Base-by-base conservation (phyloP, 2,797 vertebrate species). In the Chanos chanos region DNA sequence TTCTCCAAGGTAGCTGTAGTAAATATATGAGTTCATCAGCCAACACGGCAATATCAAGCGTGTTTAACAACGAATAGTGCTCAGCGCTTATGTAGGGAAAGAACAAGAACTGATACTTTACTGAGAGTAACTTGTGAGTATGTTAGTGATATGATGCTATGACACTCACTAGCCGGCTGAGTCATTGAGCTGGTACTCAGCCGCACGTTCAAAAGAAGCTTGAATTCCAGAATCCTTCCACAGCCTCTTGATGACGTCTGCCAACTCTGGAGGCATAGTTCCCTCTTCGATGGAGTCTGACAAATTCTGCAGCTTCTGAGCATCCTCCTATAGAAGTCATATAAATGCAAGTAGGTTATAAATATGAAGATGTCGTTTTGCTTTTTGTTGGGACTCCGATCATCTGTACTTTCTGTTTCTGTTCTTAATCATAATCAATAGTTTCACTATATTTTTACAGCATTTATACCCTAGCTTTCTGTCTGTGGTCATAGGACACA, bases 151-250 rank as follows among this genome's bases (percentile, higher is more conserved):
- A 33, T 33, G 2, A 4, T 50, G 6, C 12, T 12, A 13, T 22
- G 16, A 22, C 37, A 87, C 94, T 94, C 84, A 98, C 95, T 96
- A 96, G 1, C 92, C 74, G 0, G 94, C 92, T 0, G 94, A 97
- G 81, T 96, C 94, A 12, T 93, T 94, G 67, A 97, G 92, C 70
- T 98, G 94, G 68, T 89, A 97, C 78, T 97, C 94, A 2, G 94
- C 92, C 2, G 94, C 94, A 28, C 94, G 88, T 0, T 97, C 94
- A 0, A 83, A 94, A 58, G 80, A 87, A 0, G 85, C 86, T 85
- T 96, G 92, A 31, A 97, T 89, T 0, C 94, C 93, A 0, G 60
- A 21, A 1, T 97, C 94, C 67, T 81, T 87, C 94, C 94, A 98
- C 75, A 98, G 80, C 67, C 84, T 93, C 79, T 79, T 71, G 75